Percentiles rank a stretch among this genome's conserved stretches.
These are phyloP conservation scores for Dendroctonus valens DNA, from an alignment of 1,140 invertebrate genomes.

Conservation along the genomic window DNA sequence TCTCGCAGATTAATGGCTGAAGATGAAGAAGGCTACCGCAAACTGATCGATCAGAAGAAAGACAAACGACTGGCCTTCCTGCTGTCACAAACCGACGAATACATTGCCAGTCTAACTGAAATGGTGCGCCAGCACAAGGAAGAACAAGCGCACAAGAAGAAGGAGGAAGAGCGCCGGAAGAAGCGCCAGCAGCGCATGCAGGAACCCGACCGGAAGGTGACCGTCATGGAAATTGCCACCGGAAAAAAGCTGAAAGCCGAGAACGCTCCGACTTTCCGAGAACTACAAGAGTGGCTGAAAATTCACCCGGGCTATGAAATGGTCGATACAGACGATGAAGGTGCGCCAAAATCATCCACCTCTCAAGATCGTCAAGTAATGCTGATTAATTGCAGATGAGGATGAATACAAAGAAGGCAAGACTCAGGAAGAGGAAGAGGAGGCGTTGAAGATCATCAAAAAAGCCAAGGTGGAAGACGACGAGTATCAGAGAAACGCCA, in stretches of 20 bases:
- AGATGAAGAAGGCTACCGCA: conserved; percentile 92
- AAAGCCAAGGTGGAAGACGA: conserved; percentile 92
- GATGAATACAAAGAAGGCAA: conserved; percentile 29
- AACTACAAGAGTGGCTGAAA: conserved; percentile 82
- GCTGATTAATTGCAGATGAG: background rate
- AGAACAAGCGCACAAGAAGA: conserved; percentile 81
- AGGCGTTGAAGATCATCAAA: conserved; percentile 68
- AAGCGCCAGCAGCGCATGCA: conserved; percentile 49
- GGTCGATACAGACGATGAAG: conserved; percentile 66
- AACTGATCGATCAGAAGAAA: conserved; percentile 99
- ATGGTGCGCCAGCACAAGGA: conserved; percentile 95
- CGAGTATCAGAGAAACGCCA: conserved; percentile 76
- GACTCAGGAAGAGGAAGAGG: conserved; percentile 61
- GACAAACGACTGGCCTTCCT: conserved; percentile 98
- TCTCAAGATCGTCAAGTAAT: too few species aligned
- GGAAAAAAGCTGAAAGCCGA: conserved; percentile 84
- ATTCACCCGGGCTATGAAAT: conserved; percentile 88
- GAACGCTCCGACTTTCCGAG: conserved; percentile 85
- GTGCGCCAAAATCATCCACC: conserved; percentile 35
- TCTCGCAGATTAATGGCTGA: conserved; percentile 81
- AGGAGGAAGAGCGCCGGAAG: conserved; percentile 77
- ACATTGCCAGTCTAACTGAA: conserved; percentile 93
- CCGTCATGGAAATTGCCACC: conserved; percentile 84
- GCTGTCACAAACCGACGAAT: conserved; percentile 97
- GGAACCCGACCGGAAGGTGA: conserved; percentile 44